Conservation (phyloP, 2,797 vertebrate species). For the Pampus argenteus region DNA sequence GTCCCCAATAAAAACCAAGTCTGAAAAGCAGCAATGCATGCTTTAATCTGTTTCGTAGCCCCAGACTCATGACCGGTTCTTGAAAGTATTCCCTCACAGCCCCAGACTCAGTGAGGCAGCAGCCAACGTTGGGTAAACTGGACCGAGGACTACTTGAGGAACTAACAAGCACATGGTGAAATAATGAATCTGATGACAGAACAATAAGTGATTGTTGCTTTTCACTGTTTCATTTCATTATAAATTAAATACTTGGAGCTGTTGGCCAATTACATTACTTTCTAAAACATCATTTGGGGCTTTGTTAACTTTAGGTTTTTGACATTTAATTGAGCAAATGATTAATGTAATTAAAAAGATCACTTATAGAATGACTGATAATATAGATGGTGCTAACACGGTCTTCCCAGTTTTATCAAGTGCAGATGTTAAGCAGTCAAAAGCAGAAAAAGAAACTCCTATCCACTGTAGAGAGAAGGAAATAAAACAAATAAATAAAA, state of each 20-base stretch:
- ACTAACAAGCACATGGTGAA: not conserved
- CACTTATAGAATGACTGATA: not conserved
- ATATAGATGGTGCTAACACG: constrained; percentile 1
- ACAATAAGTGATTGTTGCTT: not conserved
- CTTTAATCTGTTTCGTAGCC: constrained; percentile 41
- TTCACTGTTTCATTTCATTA: not conserved
- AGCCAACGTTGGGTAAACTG: constrained; percentile 23
- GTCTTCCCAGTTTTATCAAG: not conserved
- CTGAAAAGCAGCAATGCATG: constrained; percentile 42
- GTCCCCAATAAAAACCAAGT: constrained; percentile 55
- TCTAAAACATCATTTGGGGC: not conserved
- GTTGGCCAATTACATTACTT: not conserved
- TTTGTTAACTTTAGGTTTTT: too few relatives aligned
- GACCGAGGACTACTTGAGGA: constrained; percentile 10
- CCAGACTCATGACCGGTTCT: constrained; percentile 28
- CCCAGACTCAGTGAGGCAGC: constrained; percentile 26
- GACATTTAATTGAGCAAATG: not conserved
- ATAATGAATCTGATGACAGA: not conserved
- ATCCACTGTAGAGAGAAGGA: not conserved
- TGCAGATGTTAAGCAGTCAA: not conserved
- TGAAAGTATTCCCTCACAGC: constrained; percentile 39
- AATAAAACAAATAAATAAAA: constrained; percentile 4
- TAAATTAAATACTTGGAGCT: not conserved
- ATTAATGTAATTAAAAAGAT: not conserved
- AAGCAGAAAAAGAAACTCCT: not conserved